phyloP scores from a whole-genome alignment of 2,797 vertebrate species.

The Cynodonichthys magdalenae region DNA sequence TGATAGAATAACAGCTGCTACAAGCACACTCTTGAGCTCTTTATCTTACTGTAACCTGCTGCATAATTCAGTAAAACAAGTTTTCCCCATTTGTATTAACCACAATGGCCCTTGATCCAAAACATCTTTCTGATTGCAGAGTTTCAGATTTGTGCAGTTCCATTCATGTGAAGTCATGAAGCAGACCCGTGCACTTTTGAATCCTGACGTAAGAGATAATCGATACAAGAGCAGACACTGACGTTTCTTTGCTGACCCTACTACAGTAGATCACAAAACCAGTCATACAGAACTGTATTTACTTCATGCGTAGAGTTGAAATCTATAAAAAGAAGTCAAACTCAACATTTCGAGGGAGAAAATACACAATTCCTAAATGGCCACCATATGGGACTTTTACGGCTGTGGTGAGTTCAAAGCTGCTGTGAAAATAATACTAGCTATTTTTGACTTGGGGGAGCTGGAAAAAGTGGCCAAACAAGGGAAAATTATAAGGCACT shows the following conservation, averaged over 20 bases:
- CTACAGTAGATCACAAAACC: slow-evolving; percentile 28
- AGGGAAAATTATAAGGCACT: slow-evolving; percentile 81
- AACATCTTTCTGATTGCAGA: neutral
- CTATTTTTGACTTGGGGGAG: slow-evolving; percentile 78
- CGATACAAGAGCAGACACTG: neutral
- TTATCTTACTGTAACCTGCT: neutral
- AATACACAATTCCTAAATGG: slow-evolving; percentile 76
- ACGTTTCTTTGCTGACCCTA: slow-evolving; percentile 22
- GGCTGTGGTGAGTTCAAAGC: slow-evolving; percentile 84
- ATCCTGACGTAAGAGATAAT: slow-evolving; percentile 1
- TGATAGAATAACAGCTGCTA: neutral
- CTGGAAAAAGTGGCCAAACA: slow-evolving; percentile 77
- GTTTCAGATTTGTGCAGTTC: slow-evolving; percentile 5
- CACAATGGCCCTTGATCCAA: neutral
- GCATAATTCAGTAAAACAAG: slow-evolving; percentile 7
- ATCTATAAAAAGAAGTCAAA: slow-evolving; percentile 54
- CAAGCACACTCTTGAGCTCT: neutral
- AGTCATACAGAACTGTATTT: slow-evolving; percentile 22
- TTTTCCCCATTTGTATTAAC: slow-evolving; percentile 19
- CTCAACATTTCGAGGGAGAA: slow-evolving; percentile 63
- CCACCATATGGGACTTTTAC: slow-evolving; percentile 79
- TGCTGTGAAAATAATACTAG: slow-evolving; percentile 79
- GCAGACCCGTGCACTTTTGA: neutral
- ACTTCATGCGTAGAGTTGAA: slow-evolving; percentile 32
- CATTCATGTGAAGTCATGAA: neutral